Base-by-base conservation (phyloP, 2,797 vertebrate genomes). In the Salarias fasciatus region DNA sequence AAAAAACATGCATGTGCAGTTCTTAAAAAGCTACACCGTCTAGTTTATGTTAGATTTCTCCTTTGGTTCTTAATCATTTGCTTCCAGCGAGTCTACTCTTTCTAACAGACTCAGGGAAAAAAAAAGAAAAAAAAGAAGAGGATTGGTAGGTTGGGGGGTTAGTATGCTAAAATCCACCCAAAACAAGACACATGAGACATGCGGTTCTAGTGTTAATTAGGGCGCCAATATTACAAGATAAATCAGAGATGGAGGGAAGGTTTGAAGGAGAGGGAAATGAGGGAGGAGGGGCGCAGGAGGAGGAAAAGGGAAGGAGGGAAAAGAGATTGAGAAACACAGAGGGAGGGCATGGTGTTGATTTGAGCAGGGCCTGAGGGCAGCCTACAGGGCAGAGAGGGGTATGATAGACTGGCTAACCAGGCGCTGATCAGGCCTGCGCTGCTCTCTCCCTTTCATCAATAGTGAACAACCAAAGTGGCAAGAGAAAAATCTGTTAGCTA, bases 181-280 rank as follows among this genome's bases (percentile, higher is more conserved):
- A 87, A 90, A 90, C 88, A 89, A 85, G 82, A 78, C 88, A 86
- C 86, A 81, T 69, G 86, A 91, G 86, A 88, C 87, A 71, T 68
- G 53, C 45, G 48, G 81, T 72, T 81, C 81, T 72, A 69, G 58
- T 83, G 86, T 90, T 92, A 91, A 91, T 92, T 91, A 92, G 90
- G 77, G 80, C 84, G 79, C 79, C 78, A 64, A 90, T 89, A 91
- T 90, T 91, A 89, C 85, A 83, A 86, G 85, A 90, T 90, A 88
- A 88, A 92, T 91, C 90, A 89, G 80, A 83, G 80, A 80, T 85
- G 72, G 81, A 82, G 79, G 73, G 82, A 78, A 69, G 77, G 75
- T 79, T 80, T 55, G 81, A 69, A 72, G 76, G 72, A 83, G 71
- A 75, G 71, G 68, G 64, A 54, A 75, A 68, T 24, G 53, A 68